Percentiles rank a stretch among this genome's conserved stretches.
Conservation (phyloP, 2,888 invertebrate species). For the Prionchulus punctatus region DNA sequence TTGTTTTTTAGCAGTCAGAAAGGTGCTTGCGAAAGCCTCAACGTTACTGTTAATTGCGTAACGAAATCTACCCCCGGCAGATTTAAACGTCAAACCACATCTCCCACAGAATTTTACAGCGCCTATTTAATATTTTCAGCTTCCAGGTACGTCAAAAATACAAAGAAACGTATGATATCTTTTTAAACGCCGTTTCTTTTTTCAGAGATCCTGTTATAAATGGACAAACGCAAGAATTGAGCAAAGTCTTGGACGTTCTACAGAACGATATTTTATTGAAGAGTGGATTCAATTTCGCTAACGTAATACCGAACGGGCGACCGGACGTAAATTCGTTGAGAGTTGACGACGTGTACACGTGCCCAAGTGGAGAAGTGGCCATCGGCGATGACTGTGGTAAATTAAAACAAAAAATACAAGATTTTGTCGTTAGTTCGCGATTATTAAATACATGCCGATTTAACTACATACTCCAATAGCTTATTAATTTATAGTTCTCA, state of each 20-base stretch:
- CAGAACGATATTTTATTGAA: constrained; percentile 79
- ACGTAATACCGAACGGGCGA: constrained; percentile 59
- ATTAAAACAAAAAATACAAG: no score
- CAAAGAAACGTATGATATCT: no score
- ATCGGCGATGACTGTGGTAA: constrained; percentile 79
- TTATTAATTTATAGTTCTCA: no score
- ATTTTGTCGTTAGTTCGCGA: background rate
- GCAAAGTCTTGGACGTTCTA: constrained; percentile 55
- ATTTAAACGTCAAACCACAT: constrained; percentile 29
- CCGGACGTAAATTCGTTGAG: constrained; percentile 75
- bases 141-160: constrained; percentile 73
- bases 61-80: constrained; percentile 35
- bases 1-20: constrained; percentile 43
- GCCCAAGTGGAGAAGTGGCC: constrained; percentile 78
- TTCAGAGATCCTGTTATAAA: constrained; percentile 80
- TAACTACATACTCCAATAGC: no score
- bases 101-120: constrained; percentile 45
- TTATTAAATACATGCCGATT: background rate
- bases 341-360: constrained; percentile 76
- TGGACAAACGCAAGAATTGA: constrained; percentile 66
- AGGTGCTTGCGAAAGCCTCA: constrained; percentile 70
- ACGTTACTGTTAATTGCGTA: constrained; percentile 39
- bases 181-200: no score
- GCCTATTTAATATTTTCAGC: constrained; percentile 64
- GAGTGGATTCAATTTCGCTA: constrained; percentile 30